Base-by-base conservation (phyloP, 2,113 vertebrate species). In the Dipodomys stephensi region DNA sequence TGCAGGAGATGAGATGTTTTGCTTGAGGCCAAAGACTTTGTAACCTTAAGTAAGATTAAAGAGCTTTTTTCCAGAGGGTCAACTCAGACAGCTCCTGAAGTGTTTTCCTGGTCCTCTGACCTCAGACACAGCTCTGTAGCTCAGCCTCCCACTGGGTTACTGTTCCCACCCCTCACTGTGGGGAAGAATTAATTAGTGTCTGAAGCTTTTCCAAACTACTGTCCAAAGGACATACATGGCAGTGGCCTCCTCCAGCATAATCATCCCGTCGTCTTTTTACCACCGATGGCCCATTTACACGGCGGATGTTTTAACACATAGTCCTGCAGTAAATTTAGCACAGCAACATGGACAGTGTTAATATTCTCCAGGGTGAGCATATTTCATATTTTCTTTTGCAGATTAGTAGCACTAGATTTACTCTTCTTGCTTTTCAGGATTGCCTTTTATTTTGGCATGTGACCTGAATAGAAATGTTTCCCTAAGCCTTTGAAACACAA, bases 121-220 rank as follows among this genome's bases (percentile, higher is more conserved):
- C 87, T 94, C 64, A 93, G 95, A 92, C 35, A 90, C 73, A 84
- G 32, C 76, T 78, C 74, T 87, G 18, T 30, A 57, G 67, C 68
- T 91, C 91, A 91, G 39, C 39, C 28, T 94, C 92, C 84, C 82
- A 79, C 87, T 84, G 87, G 69, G 95, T 13, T 79, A 22, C 69
- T 91, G n/a, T 88, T 89, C 46, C 79, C 39, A 6, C 69, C 57
- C 57, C 89, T 95, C 87, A 83, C 94, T 78, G 67, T 93, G 84
- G 87, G 60, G 72, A 91, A 94, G 74, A 97, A 95, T 97, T 97
- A 96, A 97, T 97, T 95, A 97, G 85, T 83, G 84, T 93, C 90
- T 82, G 89, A 93, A 96, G 90, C 89, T 94, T 86, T 88, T 96
- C 87, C 91, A 92, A 91, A 92, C 84, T 89, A 80, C 87, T 96